Conservation (phyloP, 1,140 invertebrate genomes). For the Drosophila repletoides region DNA sequence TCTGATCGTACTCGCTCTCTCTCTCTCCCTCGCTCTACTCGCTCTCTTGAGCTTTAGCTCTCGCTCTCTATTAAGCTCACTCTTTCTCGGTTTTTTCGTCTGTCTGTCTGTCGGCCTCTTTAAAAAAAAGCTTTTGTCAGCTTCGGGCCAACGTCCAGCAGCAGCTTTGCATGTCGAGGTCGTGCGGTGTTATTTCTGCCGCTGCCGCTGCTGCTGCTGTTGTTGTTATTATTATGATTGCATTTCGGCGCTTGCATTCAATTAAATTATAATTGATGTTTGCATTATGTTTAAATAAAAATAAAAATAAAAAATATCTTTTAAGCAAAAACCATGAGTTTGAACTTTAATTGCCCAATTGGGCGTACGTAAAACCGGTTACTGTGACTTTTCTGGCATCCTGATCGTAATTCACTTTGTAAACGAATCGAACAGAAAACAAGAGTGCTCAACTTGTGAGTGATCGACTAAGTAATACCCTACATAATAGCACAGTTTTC, state of each 20-base stretch:
- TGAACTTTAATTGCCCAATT: constrained; percentile 68
- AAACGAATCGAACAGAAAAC: constrained; percentile 18
- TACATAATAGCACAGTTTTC: background rate
- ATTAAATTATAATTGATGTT: constrained; percentile 72
- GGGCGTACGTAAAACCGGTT: constrained; percentile 46
- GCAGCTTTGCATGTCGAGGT: constrained; percentile 74
- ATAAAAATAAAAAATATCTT: background rate
- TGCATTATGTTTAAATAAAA: constrained; percentile 47
- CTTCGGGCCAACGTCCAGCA: constrained; percentile 50
- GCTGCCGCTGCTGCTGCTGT: too few species aligned
- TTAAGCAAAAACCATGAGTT: constrained; percentile 60
- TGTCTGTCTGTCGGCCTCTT: too few species aligned
- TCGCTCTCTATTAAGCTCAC: constrained; percentile 9
- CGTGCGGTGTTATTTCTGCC: constrained; percentile 61
- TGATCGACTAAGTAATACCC: background rate
- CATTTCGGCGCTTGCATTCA: constrained; percentile 57
- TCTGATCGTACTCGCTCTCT: constrained; percentile 5
- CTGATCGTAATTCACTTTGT: constrained; percentile 20
- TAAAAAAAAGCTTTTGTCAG: constrained; percentile 17
- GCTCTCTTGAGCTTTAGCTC: background rate
- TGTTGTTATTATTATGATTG: constrained; percentile 36
- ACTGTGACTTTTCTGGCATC: constrained; percentile 24
- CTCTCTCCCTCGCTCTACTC: background rate
- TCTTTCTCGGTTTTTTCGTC: too few species aligned
- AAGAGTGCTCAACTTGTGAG: background rate